These are phyloP conservation scores for Apogon hyalosoma DNA, from an alignment of 2,797 vertebrate genomes.

Conservation along the genomic window DNA sequence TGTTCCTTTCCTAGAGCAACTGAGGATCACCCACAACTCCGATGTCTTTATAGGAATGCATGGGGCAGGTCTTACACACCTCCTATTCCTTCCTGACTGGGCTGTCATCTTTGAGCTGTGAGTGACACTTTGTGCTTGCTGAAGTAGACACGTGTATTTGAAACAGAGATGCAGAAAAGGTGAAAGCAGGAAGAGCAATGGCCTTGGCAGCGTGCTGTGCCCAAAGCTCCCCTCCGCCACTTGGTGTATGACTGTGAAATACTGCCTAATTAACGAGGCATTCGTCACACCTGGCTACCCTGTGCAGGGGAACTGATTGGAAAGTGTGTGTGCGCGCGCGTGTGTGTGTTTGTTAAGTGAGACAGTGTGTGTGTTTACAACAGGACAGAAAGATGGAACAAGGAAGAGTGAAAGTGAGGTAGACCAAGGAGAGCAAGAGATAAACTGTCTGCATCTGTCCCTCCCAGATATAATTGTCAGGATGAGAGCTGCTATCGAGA, in stretches of 20 bases:
- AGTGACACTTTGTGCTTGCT: constrained; percentile 70
- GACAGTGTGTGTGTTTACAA: constrained; percentile 21
- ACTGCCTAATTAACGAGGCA: constrained; percentile 77
- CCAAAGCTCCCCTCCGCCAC: constrained; percentile 51
- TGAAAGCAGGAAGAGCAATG: constrained; percentile 25
- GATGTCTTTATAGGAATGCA: constrained; percentile 98
- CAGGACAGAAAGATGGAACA: constrained; percentile 9
- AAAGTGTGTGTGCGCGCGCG: constrained; percentile 6
- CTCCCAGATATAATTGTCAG: constrained; percentile 94
- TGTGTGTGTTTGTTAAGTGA: constrained; percentile 22
- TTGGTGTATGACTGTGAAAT: constrained; percentile 67
- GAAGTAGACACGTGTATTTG: constrained; percentile 10
- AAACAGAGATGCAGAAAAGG: neutral
- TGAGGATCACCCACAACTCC: constrained; percentile 94
- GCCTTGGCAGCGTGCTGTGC: constrained; percentile 29
- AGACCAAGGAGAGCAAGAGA: constrained; percentile 59
- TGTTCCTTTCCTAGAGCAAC: constrained; percentile 91
- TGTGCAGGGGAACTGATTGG: constrained; percentile 26
- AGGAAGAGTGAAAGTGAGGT: constrained; percentile 46
- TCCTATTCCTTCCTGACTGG: constrained; percentile 98
- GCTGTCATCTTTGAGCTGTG: constrained; percentile 97
- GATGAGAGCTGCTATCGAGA: constrained; percentile 97
- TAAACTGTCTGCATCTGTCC: constrained; percentile 78
- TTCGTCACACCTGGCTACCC: constrained; percentile 70
- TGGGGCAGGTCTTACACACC: constrained; percentile 95